A percentile compares a stretch with the other conserved stretches of the same genome.
These are phyloP conservation scores for Prosopocoilus inquinatus DNA, from an alignment of 2,888 invertebrate genomes.

Conservation along the genomic window DNA sequence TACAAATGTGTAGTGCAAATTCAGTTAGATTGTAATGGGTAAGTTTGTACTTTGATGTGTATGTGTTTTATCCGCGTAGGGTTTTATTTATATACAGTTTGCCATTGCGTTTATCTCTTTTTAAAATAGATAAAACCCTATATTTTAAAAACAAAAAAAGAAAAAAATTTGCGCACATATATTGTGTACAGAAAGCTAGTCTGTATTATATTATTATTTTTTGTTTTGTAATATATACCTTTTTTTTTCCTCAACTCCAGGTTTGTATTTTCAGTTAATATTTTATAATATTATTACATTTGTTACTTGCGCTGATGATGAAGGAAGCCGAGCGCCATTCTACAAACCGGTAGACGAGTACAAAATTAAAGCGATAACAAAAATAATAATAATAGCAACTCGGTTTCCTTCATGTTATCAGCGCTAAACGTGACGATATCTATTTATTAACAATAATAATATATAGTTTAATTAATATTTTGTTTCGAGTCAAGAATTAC, in stretches of 20 bases:
- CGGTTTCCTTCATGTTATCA: not conserved
- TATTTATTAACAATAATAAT: conserved; percentile 1
- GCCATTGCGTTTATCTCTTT: not conserved
- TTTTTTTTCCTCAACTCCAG: not conserved
- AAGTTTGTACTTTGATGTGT: not conserved
- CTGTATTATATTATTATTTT: conserved; percentile 11
- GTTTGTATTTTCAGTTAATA: too few species aligned
- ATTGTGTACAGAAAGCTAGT: conserved; percentile 9
- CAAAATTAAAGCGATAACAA: too few species aligned
- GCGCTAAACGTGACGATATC: not conserved
- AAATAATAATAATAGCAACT: too few species aligned
- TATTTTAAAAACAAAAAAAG: not conserved
- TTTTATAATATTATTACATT: too few species aligned
- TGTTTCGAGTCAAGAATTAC: not conserved
- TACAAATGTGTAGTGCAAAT: not conserved
- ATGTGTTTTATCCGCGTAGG: not conserved
- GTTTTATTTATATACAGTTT: conserved; percentile 2
- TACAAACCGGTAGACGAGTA: too few species aligned
- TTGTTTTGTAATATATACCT: conserved; percentile 16
- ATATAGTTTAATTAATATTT: not conserved
- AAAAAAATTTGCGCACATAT: not conserved
- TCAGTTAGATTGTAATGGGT: not conserved
- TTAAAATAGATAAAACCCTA: not conserved
- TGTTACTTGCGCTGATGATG: too few species aligned
- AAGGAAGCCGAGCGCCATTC: too few species aligned